A percentile compares a stretch with the other conserved stretches of the same genome.
Evolutionary conservation across 2,888 invertebrate genomes (phyloP).

Genomic region (Amphiduros pacificus): DNA sequence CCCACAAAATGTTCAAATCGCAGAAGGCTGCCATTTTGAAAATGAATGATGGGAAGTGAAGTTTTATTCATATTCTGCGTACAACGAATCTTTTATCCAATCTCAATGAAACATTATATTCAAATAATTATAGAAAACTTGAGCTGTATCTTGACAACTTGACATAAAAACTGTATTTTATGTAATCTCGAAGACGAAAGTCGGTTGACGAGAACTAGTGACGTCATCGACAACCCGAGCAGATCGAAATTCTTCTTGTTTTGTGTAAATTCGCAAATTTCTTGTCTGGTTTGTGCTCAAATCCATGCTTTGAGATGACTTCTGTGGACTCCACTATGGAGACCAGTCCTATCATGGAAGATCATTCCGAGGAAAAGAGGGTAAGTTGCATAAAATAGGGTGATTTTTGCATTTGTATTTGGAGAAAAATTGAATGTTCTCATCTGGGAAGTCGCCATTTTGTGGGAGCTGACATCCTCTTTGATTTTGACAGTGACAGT

Average conservation of each 20-base stretch:
- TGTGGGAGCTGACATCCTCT: no score
- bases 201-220: not conserved
- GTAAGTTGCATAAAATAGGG: conserved; percentile 37
- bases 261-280: not conserved
- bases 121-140: not conserved
- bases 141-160: not conserved
- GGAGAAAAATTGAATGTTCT: no score
- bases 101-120: not conserved
- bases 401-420: no score
- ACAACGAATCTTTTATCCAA: not conserved
- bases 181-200: not conserved
- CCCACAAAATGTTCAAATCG: conserved; percentile 34
- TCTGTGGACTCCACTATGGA: conserved; percentile 54
- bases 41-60: not conserved
- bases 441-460: no score
- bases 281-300: not conserved
- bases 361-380: conserved; percentile 46
- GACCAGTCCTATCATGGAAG: conserved; percentile 48
- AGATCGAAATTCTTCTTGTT: not conserved
- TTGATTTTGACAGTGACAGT: no score
- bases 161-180: not conserved
- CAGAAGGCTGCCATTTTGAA: conserved; percentile 37
- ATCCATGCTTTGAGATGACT: conserved; percentile 19
- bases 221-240: conserved; percentile 13
- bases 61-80: not conserved